Conservation (phyloP, 1,140 invertebrate species). For the Danaus melanippus region DNA sequence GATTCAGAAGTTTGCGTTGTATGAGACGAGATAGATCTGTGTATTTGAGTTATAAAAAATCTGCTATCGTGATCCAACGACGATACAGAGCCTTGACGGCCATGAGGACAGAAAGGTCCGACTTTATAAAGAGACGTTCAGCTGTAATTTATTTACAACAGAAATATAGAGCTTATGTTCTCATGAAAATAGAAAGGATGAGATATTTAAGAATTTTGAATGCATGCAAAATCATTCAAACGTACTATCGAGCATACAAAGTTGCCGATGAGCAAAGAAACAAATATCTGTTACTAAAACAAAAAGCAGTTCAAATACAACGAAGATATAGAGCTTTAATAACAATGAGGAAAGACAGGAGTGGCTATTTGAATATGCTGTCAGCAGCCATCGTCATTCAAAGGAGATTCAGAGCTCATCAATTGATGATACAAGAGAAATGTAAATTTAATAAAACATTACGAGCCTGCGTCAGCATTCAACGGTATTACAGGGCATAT, state of each 20-base stretch:
- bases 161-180: conserved; percentile 41
- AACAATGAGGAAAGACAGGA: conserved; percentile 31
- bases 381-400: conserved; percentile 31
- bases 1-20: conserved; percentile 56
- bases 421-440: conserved; percentile 29
- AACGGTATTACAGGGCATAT: conserved; percentile 45
- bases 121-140: conserved; percentile 18
- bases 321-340: conserved; percentile 30
- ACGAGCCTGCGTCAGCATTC: conserved; percentile 41
- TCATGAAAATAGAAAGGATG: conserved; percentile 32
- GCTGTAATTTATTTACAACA: conserved; percentile 28
- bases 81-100: conserved; percentile 61
- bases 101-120: conserved; percentile 30
- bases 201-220: conserved; percentile 28
- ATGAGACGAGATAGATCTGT: conserved; percentile 38
- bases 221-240: conserved; percentile 48
- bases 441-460: conserved; percentile 25
- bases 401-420: conserved; percentile 37
- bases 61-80: conserved; percentile 66
- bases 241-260: conserved; percentile 38
- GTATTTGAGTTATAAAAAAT: conserved; percentile 53
- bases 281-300: conserved; percentile 27
- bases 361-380: conserved; percentile 25
- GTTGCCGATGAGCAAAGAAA: conserved; percentile 34
- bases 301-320: conserved; percentile 25